Percentiles rank a stretch among this genome's conserved stretches.
Conservation (phyloP, 2,113 vertebrate species). For the Pteruthius melanotis region DNA sequence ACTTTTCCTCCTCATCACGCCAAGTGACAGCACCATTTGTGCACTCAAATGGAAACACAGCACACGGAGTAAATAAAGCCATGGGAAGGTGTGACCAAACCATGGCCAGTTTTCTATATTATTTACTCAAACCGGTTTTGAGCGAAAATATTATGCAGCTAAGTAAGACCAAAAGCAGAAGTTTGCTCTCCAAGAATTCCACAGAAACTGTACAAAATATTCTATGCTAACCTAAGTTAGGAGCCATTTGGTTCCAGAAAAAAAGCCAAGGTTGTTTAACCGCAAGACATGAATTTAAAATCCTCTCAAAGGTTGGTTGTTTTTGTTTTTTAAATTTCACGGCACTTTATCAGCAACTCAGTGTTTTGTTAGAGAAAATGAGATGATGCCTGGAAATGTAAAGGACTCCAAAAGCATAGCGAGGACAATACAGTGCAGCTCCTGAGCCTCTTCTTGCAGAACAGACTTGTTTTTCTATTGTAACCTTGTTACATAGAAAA, state of each 20-base stretch:
- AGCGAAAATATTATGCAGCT: background rate
- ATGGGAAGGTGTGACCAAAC: background rate
- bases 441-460: background rate
- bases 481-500: background rate
- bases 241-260: background rate
- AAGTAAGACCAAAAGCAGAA: background rate
- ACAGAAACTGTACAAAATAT: background rate
- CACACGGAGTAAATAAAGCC: background rate
- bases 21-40: background rate
- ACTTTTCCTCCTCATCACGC: background rate
- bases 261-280: background rate
- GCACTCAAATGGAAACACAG: background rate
- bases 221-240: background rate
- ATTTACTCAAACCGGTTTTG: background rate
- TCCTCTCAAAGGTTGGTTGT: background rate
- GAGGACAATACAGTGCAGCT: background rate
- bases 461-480: background rate
- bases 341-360: background rate
- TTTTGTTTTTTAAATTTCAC: background rate
- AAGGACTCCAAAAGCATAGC: background rate
- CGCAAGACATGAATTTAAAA: background rate
- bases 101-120: fast-evolving
- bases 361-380: background rate
- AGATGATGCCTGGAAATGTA: background rate
- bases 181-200: background rate